phyloP scores from a whole-genome alignment of 2,113 vertebrate genomes.

The Oryzias curvinotus region DNA sequence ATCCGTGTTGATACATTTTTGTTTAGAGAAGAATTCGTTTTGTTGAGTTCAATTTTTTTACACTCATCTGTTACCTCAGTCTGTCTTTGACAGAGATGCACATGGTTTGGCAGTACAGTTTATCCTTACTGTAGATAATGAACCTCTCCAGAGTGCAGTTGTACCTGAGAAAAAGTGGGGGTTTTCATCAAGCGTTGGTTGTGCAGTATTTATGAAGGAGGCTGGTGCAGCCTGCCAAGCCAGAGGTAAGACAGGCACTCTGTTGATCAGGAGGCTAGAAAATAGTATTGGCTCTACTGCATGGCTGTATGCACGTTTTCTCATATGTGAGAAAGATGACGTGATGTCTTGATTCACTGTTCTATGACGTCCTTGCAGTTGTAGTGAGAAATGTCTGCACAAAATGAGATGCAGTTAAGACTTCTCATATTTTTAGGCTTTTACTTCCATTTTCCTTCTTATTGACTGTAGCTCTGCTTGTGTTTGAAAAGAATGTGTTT shows the following conservation, averaged over 20 bases:
- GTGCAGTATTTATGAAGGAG: slow-evolving; percentile 73
- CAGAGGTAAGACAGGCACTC: slow-evolving; percentile 63
- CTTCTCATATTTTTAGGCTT: slow-evolving; percentile 15
- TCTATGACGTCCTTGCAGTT: neutral
- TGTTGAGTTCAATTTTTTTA: neutral
- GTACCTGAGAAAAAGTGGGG: slow-evolving; percentile 59
- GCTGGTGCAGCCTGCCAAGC: slow-evolving; percentile 59
- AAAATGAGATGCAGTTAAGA: slow-evolving; percentile 2
- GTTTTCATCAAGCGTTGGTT: slow-evolving; percentile 53
- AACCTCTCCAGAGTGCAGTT: slow-evolving; percentile 68
- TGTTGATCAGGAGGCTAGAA: slow-evolving; percentile 47
- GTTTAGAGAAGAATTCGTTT: neutral
- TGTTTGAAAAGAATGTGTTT: slow-evolving; percentile 42
- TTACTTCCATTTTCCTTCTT: too few relatives aligned
- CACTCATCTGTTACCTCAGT: neutral
- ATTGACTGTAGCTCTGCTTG: neutral
- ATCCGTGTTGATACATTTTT: too few relatives aligned
- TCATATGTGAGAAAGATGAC: slow-evolving; percentile 19
- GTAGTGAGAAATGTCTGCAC: neutral
- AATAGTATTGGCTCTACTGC: slow-evolving; percentile 26
- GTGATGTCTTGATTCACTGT: slow-evolving; percentile 18
- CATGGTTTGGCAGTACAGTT: slow-evolving; percentile 35
- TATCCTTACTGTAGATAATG: slow-evolving; percentile 54
- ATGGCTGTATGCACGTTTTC: slow-evolving; percentile 31
- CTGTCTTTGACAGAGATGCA: slow-evolving; percentile 24